Conservation (phyloP, 2,888 invertebrate species). For the Amorpha juglandis region DNA sequence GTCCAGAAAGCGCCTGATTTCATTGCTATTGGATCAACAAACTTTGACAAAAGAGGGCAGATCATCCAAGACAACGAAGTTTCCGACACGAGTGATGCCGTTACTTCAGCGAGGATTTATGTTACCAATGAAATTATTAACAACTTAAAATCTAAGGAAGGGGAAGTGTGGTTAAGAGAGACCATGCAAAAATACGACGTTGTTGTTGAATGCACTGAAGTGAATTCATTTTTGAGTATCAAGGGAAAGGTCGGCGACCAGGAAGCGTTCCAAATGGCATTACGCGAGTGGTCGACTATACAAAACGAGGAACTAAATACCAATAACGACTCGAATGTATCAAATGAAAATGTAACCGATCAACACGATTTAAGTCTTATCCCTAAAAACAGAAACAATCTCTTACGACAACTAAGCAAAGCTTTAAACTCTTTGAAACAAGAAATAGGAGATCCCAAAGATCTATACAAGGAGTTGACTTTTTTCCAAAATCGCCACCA, state of each 20-base stretch:
- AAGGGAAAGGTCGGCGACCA: slow-evolving; percentile 78
- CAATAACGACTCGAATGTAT: slow-evolving; percentile 40
- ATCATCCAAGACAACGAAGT: slow-evolving; percentile 79
- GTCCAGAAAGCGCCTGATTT: slow-evolving; percentile 58
- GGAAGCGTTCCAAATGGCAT: slow-evolving; percentile 76
- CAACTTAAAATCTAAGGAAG: slow-evolving; percentile 74
- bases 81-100: slow-evolving; percentile 71
- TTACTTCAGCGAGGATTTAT: slow-evolving; percentile 77
- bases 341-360: slow-evolving; percentile 33
- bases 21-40: slow-evolving; percentile 60
- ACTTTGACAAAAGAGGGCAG: slow-evolving; percentile 69
- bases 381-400: slow-evolving; percentile 64
- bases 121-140: slow-evolving; percentile 75
- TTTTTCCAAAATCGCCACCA: slow-evolving; percentile 72
- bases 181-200: slow-evolving; percentile 62
- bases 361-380: slow-evolving; percentile 46
- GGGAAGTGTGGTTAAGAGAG: slow-evolving; percentile 71
- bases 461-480: slow-evolving; percentile 70
- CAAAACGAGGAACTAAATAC: slow-evolving; percentile 36
- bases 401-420: slow-evolving; percentile 59
- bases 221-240: slow-evolving; percentile 70
- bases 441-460: slow-evolving; percentile 80
- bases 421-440: slow-evolving; percentile 68
- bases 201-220: slow-evolving; percentile 64
- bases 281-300: slow-evolving; percentile 68